A percentile compares a stretch with the other conserved stretches of the same genome.
These are phyloP conservation scores for Melanaphis sacchari DNA, from an alignment of 1,140 invertebrate species.

Conservation along the genomic window DNA sequence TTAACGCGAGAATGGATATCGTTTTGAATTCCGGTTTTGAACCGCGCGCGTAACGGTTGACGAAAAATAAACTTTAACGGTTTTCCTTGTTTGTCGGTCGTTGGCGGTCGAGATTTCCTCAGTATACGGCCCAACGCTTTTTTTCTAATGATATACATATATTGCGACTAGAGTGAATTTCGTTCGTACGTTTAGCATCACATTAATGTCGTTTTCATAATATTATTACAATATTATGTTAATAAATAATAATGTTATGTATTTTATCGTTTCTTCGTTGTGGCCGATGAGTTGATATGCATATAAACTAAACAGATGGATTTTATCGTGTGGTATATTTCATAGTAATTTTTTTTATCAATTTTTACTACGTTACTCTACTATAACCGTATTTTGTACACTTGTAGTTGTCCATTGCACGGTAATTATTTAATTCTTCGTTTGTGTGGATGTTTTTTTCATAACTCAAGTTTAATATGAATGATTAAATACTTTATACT, in stretches of 20 bases:
- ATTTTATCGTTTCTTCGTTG: not conserved
- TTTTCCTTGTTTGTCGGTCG: not conserved
- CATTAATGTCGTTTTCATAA: not conserved
- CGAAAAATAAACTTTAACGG: conserved; percentile 5
- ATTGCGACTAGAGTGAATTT: not conserved
- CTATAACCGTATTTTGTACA: not conserved
- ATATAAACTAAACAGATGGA: not conserved
- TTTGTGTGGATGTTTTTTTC: too few species aligned
- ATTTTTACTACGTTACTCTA: not conserved
- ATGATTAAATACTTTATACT: too few species aligned
- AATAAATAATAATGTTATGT: too few species aligned
- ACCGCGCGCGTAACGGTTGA: not conserved
- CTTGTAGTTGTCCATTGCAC: not conserved
- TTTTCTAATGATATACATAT: not conserved
- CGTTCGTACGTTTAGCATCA: not conserved
- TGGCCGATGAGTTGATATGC: not conserved
- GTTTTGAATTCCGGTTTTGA: conserved; percentile 10
- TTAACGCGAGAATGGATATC: conserved; percentile 11
- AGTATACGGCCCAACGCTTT: not conserved
- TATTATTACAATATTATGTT: not conserved
- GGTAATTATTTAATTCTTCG: not conserved
- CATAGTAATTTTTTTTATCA: not conserved
- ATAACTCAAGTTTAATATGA: too few species aligned
- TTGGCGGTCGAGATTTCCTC: not conserved
- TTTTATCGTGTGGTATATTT: not conserved